Evolutionary conservation across 1,140 invertebrate genomes (phyloP).

Genomic region (Sycophila sp.): DNA sequence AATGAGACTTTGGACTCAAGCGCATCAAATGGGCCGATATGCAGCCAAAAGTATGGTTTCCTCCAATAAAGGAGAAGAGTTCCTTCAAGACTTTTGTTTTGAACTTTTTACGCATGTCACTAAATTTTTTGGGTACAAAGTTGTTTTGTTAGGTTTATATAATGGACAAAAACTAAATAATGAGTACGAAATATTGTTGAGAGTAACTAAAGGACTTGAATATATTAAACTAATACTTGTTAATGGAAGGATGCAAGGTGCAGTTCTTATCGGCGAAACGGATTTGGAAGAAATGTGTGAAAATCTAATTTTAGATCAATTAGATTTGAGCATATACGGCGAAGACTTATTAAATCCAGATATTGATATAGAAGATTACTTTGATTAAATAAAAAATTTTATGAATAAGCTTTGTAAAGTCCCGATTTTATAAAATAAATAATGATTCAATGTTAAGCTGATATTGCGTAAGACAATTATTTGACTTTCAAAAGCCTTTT

Average conservation of each 20-base stretch:
- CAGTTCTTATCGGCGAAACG: slow-evolving; percentile 95
- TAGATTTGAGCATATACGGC: slow-evolving; percentile 88
- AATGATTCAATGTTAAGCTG: background rate
- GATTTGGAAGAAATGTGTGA: slow-evolving; percentile 98
- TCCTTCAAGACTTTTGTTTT: slow-evolving; percentile 93
- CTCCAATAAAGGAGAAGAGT: slow-evolving; percentile 70
- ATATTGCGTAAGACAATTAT: too few relatives aligned
- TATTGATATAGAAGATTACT: slow-evolving; percentile 99
- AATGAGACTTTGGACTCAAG: slow-evolving; percentile 98
- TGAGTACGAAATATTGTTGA: slow-evolving; percentile 87
- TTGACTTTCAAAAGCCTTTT: too few relatives aligned
- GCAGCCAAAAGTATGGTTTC: slow-evolving; percentile 91
- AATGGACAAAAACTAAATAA: slow-evolving; percentile 90
- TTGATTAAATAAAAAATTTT: slow-evolving; percentile 81
- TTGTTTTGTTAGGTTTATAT: slow-evolving; percentile 91
- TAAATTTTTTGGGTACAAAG: slow-evolving; percentile 93
- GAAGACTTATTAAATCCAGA: slow-evolving; percentile 94
- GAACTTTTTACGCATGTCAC: slow-evolving; percentile 98
- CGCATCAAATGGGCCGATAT: slow-evolving; percentile 95
- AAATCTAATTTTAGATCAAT: slow-evolving; percentile 95
- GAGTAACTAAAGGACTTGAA: slow-evolving; percentile 85
- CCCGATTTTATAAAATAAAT: too few relatives aligned
- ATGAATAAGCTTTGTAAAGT: slow-evolving; percentile 3
- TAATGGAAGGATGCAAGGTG: slow-evolving; percentile 89
- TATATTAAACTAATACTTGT: slow-evolving; percentile 93